These are phyloP conservation scores for Dicyrtoma fusca DNA, from an alignment of 2,888 invertebrate genomes.

Conservation along the genomic window DNA sequence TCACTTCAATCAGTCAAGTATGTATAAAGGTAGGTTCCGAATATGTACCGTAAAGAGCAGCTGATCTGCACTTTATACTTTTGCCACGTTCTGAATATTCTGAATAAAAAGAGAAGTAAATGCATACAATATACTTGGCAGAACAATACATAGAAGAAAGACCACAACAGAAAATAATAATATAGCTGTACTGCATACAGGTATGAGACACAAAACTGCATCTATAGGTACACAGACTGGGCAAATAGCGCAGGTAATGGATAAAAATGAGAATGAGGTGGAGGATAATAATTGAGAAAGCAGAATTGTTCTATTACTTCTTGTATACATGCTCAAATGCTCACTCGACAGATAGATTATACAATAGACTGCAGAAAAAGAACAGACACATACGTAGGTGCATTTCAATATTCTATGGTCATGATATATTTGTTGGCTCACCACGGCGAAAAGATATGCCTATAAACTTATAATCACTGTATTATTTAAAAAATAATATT, in stretches of 20 bases:
- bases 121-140: too few relatives aligned
- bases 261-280: slow-evolving; percentile 6
- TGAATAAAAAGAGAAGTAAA: too few relatives aligned
- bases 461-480: not conserved
- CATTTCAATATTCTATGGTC: not conserved
- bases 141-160: too few relatives aligned
- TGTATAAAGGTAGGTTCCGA: too few relatives aligned
- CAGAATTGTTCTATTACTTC: not conserved
- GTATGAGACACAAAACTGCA: too few relatives aligned
- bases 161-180: too few relatives aligned
- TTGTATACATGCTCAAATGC: not conserved
- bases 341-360: not conserved
- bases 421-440: not conserved
- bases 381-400: not conserved
- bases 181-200: too few relatives aligned
- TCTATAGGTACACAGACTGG: too few relatives aligned
- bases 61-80: too few relatives aligned
- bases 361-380: not conserved
- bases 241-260: slow-evolving; percentile 29
- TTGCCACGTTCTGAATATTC: too few relatives aligned
- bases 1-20: too few relatives aligned
- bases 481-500: not conserved
- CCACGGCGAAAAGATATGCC: not conserved
- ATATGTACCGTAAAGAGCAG: too few relatives aligned
- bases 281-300: slow-evolving; percentile 22